Evolutionary conservation across 2,113 vertebrate genomes (phyloP).

Genomic region (Passer montanus): DNA sequence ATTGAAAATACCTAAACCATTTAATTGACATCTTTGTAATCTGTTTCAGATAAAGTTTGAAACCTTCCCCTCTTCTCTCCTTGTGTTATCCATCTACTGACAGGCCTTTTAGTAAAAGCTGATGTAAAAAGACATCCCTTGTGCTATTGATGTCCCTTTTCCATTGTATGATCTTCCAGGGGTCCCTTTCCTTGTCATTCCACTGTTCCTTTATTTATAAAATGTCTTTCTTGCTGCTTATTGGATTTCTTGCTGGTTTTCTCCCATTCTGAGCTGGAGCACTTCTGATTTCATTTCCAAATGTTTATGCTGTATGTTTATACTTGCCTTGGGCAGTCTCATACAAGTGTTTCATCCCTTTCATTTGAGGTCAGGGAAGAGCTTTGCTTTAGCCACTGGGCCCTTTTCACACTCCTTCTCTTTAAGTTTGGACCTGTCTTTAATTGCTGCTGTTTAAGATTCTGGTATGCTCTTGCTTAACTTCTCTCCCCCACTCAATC

Average conservation of each 20-base stretch:
- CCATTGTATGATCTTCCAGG: background rate
- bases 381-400: background rate
- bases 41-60: background rate
- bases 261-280: background rate
- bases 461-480: background rate
- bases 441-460: background rate
- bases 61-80: background rate
- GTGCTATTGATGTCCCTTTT: background rate
- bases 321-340: background rate
- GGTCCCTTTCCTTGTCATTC: background rate
- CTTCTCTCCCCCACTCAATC: background rate
- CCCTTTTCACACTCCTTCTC: background rate
- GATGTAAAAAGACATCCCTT: background rate
- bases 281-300: background rate
- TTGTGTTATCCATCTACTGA: background rate
- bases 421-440: background rate
- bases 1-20: background rate
- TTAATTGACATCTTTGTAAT: background rate
- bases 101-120: background rate
- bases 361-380: background rate
- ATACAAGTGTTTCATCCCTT: background rate
- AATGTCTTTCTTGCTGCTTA: background rate
- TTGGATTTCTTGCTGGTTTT: conserved; percentile 3
- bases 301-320: background rate
- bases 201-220: background rate